Percentiles rank a stretch among this genome's conserved stretches.
Evolutionary conservation across 2,888 invertebrate genomes (phyloP).

Genomic region (Blastobasis lacticolella): DNA sequence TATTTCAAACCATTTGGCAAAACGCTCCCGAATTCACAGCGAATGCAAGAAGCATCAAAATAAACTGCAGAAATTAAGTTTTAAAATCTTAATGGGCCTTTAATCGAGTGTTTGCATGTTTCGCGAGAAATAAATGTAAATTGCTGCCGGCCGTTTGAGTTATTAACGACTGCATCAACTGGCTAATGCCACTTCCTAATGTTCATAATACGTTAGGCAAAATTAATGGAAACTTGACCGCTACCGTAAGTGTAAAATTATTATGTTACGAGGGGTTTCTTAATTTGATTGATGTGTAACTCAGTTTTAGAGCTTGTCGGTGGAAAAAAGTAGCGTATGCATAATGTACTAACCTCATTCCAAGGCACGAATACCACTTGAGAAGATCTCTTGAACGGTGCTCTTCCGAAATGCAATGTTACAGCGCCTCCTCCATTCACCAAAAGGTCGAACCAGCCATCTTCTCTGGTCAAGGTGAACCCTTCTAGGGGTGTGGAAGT

Average conservation of each 20-base stretch:
- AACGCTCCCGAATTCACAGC: not conserved
- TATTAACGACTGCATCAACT: slow-evolving; percentile 37
- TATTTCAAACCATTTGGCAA: no score
- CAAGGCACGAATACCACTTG: slow-evolving; percentile 95
- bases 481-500: slow-evolving; percentile 96
- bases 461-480: slow-evolving; percentile 93
- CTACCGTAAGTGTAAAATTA: no score
- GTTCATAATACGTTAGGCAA: not conserved
- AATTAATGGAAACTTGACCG: no score
- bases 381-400: slow-evolving; percentile 90
- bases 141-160: slow-evolving; percentile 38
- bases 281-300: no score
- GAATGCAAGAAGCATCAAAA: not conserved
- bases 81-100: slow-evolving; percentile 47
- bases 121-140: slow-evolving; percentile 38
- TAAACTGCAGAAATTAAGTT: slow-evolving; percentile 29
- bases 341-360: slow-evolving; percentile 82
- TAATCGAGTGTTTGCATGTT: slow-evolving; percentile 57
- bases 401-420: slow-evolving; percentile 93
- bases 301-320: no score
- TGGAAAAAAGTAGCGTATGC: not conserved
- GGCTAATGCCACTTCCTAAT: slow-evolving; percentile 8
- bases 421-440: slow-evolving; percentile 99
- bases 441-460: slow-evolving; percentile 97
- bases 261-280: no score